phyloP scores from a whole-genome alignment of 1,140 invertebrate species.

The Bombus pascuorum region DNA sequence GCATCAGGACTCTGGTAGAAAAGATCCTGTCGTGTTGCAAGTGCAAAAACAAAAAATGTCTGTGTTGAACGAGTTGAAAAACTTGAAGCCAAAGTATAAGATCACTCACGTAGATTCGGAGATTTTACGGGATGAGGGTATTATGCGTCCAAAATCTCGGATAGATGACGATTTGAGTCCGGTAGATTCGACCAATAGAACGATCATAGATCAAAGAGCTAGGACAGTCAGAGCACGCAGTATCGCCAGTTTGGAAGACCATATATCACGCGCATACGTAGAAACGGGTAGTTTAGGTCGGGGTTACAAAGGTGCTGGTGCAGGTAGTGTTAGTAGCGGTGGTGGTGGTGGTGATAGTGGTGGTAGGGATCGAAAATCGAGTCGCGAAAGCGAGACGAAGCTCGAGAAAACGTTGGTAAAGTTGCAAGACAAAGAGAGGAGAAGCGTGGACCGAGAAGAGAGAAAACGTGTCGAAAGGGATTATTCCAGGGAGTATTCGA shows the following conservation, averaged over 20 bases:
- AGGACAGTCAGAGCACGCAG: slow-evolving; percentile 74
- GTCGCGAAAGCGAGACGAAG: slow-evolving; percentile 41
- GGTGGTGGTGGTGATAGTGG: not conserved
- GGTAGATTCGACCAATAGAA: slow-evolving; percentile 64
- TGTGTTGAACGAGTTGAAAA: slow-evolving; percentile 79
- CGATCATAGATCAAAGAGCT: slow-evolving; percentile 47
- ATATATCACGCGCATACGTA: slow-evolving; percentile 59
- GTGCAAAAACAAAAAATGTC: slow-evolving; percentile 81
- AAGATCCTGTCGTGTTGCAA: slow-evolving; percentile 78
- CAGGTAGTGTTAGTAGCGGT: not conserved
- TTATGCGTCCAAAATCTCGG: slow-evolving; percentile 80
- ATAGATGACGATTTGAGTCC: slow-evolving; percentile 80
- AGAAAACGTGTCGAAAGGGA: slow-evolving; percentile 74
- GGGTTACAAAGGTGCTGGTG: slow-evolving; percentile 57
- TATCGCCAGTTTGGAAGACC: slow-evolving; percentile 78
- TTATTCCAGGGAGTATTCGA: slow-evolving; percentile 70
- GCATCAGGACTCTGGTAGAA: slow-evolving; percentile 71
- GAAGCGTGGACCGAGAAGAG: slow-evolving; percentile 51
- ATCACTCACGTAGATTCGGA: slow-evolving; percentile 81
- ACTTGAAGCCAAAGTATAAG: slow-evolving; percentile 78
- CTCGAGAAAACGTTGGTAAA: slow-evolving; percentile 63
- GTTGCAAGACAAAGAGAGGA: slow-evolving; percentile 72
- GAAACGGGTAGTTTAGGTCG: slow-evolving; percentile 80
- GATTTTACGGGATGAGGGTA: slow-evolving; percentile 79
- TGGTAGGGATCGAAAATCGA: slow-evolving; percentile 64